phyloP scores from a whole-genome alignment of 2,888 invertebrate genomes.

The Zele albiditarsus region DNA sequence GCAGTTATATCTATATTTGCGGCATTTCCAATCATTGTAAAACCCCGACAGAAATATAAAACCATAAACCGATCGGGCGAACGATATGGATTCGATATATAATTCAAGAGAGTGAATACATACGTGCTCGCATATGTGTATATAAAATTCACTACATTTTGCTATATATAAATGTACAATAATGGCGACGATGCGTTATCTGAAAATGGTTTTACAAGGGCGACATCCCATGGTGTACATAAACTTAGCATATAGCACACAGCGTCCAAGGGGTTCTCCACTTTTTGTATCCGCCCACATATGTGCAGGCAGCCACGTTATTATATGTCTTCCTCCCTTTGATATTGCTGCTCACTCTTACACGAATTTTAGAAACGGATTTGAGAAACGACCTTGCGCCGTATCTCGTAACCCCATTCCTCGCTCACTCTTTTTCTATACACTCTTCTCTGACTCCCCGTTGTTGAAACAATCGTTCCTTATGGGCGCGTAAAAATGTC shows the following conservation, averaged over 20 bases:
- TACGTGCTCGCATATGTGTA: slow-evolving; percentile 42
- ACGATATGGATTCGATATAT: slow-evolving; percentile 68
- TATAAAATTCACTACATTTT: slow-evolving; percentile 35
- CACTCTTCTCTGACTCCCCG: slow-evolving; percentile 12
- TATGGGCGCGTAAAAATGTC: slow-evolving; percentile 61
- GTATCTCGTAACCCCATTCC: slow-evolving; percentile 38
- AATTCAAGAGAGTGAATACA: slow-evolving; percentile 55
- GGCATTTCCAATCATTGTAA: slow-evolving; percentile 72
- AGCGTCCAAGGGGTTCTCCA: slow-evolving; percentile 46
- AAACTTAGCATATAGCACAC: slow-evolving; percentile 63
- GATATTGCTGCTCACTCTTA: slow-evolving; percentile 17
- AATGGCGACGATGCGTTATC: slow-evolving; percentile 69
- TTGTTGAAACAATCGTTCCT: slow-evolving; percentile 63
- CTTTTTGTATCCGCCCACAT: slow-evolving; percentile 30
- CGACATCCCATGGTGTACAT: slow-evolving; percentile 70
- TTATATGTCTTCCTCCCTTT: slow-evolving; percentile 38
- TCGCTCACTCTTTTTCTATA: not conserved
- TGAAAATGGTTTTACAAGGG: slow-evolving; percentile 72
- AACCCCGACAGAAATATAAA: slow-evolving; percentile 70
- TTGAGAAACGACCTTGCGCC: slow-evolving; percentile 46
- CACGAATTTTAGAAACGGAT: slow-evolving; percentile 36
- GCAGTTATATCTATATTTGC: slow-evolving; percentile 60
- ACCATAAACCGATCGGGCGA: slow-evolving; percentile 71
- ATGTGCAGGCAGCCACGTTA: slow-evolving; percentile 47
- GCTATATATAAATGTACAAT: slow-evolving; percentile 41